A percentile compares a stretch with the other conserved stretches of the same genome.
Evolutionary conservation across 2,113 vertebrate genomes (phyloP).

Genomic region (Athene noctua): DNA sequence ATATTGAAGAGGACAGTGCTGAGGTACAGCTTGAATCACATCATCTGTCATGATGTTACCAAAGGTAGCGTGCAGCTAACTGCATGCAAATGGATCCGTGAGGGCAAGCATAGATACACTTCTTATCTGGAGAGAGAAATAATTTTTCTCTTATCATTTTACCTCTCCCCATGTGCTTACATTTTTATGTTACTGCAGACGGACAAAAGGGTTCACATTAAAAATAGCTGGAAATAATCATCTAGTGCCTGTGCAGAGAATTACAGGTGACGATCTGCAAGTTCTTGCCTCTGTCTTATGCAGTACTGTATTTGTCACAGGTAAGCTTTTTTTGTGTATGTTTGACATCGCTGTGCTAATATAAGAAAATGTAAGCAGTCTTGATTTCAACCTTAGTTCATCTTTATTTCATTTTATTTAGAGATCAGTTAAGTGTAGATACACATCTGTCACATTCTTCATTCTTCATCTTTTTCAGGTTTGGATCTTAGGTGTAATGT

Average conservation of each 20-base stretch:
- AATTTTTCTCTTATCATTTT: background rate
- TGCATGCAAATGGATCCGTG: background rate
- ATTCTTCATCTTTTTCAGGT: conserved; percentile 70
- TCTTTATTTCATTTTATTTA: background rate
- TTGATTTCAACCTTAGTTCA: background rate
- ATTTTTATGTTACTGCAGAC: background rate
- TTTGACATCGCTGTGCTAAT: background rate
- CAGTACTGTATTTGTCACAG: conserved; percentile 63
- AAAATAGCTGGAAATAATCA: conserved; percentile 77
- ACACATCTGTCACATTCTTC: background rate
- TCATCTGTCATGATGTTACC: accelerated
- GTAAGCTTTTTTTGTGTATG: conserved; percentile 56
- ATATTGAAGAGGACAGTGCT: background rate
- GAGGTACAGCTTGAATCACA: background rate
- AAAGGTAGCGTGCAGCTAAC: background rate
- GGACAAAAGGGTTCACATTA: conserved; percentile 57
- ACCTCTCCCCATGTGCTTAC: background rate
- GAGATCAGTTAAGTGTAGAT: background rate
- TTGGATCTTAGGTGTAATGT: conserved; percentile 84
- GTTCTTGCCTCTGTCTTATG: conserved; percentile 69
- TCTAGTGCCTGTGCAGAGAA: conserved; percentile 55
- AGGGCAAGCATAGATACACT: background rate
- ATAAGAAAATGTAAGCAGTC: background rate
- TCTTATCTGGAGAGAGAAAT: background rate
- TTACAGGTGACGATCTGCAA: conserved; percentile 75